Evolutionary conservation across 1,140 invertebrate genomes (phyloP).

Genomic region (Pseudoatta argentina): DNA sequence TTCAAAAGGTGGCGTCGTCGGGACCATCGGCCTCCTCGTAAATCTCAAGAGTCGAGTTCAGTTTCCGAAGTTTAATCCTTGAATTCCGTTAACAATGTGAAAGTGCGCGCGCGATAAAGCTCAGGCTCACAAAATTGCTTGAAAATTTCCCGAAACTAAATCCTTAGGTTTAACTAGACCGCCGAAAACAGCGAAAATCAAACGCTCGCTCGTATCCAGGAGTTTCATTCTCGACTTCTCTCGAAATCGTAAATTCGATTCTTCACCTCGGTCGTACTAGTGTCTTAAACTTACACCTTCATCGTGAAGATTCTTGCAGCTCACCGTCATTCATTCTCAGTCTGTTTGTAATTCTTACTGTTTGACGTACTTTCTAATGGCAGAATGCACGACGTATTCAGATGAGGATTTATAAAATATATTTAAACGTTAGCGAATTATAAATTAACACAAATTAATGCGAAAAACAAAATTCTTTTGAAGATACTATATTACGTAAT

Average conservation of each 20-base stretch:
- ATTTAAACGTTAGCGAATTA: neutral
- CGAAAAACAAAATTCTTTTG: neutral
- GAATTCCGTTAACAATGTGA: constrained; percentile 44
- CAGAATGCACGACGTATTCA: neutral
- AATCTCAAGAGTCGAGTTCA: constrained; percentile 52
- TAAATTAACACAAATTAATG: neutral
- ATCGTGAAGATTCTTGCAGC: constrained; percentile 5
- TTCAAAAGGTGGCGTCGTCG: constrained; percentile 30
- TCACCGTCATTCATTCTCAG: constrained; percentile 9
- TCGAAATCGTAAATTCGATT: constrained; percentile 56
- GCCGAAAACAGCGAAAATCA: constrained; percentile 51
- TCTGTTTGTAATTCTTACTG: constrained; percentile 34
- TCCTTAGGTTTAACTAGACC: constrained; percentile 48
- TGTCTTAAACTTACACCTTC: constrained; percentile 20
- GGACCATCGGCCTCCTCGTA: constrained; percentile 22
- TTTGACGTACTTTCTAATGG: neutral
- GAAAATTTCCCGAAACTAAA: constrained; percentile 65
- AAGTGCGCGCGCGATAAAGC: constrained; percentile 30
- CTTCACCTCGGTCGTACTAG: constrained; percentile 7
- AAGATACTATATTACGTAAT: constrained; percentile 16
- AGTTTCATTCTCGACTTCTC: constrained; percentile 16
- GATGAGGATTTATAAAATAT: neutral
- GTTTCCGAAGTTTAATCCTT: constrained; percentile 49
- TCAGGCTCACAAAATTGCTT: constrained; percentile 46
- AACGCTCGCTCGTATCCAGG: constrained; percentile 2